A percentile compares a stretch with the other conserved stretches of the same genome.
Evolutionary conservation across 2,888 invertebrate genomes (phyloP).

Genomic region (Leucania comma): DNA sequence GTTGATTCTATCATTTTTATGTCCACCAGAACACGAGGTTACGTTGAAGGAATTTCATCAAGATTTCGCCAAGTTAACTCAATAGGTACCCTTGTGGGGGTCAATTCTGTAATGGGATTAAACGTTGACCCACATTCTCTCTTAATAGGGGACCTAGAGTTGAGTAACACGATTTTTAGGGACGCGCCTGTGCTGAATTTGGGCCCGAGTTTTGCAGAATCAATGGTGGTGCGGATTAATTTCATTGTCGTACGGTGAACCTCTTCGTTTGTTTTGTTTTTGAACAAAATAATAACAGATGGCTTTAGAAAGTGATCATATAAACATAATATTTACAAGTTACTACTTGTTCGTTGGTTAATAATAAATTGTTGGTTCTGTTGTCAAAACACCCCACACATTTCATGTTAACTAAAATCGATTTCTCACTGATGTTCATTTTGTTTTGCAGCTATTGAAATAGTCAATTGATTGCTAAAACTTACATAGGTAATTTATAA

Average conservation of each 20-base stretch:
- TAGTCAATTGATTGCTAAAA: background rate
- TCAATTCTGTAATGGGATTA: constrained; percentile 75
- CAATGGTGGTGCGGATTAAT: constrained; percentile 37
- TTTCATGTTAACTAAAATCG: background rate
- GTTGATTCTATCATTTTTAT: constrained; percentile 57
- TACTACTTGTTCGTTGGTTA: background rate
- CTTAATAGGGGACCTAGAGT: constrained; percentile 66
- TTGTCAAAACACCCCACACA: no score
- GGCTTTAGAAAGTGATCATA: background rate
- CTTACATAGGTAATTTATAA: background rate
- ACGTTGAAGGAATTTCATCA: constrained; percentile 63
- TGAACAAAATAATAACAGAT: background rate
- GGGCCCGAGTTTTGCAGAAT: constrained; percentile 18
- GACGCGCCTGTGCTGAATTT: constrained; percentile 48
- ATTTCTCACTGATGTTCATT: background rate
- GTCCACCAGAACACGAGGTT: constrained; percentile 33
- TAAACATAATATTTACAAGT: background rate
- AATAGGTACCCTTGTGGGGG: constrained; percentile 65
- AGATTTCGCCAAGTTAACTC: constrained; percentile 67
- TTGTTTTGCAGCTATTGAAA: background rate
- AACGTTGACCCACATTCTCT: constrained; percentile 74
- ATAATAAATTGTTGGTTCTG: background rate
- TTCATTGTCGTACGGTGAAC: background rate
- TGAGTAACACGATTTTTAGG: constrained; percentile 60
- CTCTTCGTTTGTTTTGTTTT: constrained; percentile 9